phyloP scores from a whole-genome alignment of 2,888 invertebrate genomes.

The Calliphora vomitoria region DNA sequence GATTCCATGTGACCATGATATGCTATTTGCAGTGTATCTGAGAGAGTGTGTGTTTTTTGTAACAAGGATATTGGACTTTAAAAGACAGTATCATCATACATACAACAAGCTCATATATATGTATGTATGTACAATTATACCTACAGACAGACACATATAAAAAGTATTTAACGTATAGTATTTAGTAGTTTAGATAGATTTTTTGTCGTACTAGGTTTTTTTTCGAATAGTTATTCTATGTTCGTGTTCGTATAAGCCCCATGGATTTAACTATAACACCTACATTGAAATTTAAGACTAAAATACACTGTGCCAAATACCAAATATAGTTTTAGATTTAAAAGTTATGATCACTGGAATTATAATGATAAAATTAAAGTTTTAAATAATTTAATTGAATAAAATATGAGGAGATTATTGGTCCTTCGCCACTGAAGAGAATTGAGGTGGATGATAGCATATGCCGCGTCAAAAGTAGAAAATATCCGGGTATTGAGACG shows the following conservation, averaged over 20 bases:
- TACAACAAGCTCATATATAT: not conserved
- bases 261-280: slow-evolving; percentile 62
- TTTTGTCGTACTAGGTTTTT: slow-evolving; percentile 28
- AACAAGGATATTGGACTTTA: slow-evolving; percentile 60
- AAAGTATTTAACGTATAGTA: slow-evolving; percentile 66
- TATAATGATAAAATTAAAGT: too few relatives aligned
- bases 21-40: not conserved
- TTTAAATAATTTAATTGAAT: too few relatives aligned
- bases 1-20: not conserved
- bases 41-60: slow-evolving; percentile 25
- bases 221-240: slow-evolving; percentile 36
- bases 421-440: too few relatives aligned
- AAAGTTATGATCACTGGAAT: too few relatives aligned
- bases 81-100: slow-evolving; percentile 34
- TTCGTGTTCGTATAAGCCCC: slow-evolving; percentile 39
- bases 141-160: slow-evolving; percentile 15
- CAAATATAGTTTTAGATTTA: not conserved
- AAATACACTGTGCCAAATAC: slow-evolving; percentile 22
- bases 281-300: slow-evolving; percentile 51
- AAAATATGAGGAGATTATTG: too few relatives aligned
- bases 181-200: slow-evolving; percentile 51
- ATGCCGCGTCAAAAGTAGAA: too few relatives aligned
- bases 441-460: too few relatives aligned
- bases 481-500: too few relatives aligned
- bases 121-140: not conserved